Conservation (phyloP, 2,113 vertebrate species). For the Alouatta palliata region DNA sequence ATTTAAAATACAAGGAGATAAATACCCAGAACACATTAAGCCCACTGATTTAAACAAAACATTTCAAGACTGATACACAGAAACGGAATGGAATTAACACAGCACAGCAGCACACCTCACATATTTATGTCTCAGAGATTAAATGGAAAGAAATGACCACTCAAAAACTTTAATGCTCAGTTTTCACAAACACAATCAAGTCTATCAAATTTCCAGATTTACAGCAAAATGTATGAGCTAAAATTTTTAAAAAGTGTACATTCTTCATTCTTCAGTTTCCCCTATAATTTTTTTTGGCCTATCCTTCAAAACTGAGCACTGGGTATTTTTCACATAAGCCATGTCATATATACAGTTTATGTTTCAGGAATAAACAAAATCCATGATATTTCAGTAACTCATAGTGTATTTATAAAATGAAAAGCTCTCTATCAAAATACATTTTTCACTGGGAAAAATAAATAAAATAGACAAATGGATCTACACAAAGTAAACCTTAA, state of each 20-base stretch:
- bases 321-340: slow-evolving; percentile 66
- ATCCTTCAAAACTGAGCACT: slow-evolving; percentile 82
- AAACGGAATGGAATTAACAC: not conserved
- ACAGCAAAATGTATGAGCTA: not conserved
- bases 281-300: slow-evolving; percentile 70
- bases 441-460: slow-evolving; percentile 87
- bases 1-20: not conserved
- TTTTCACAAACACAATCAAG: slow-evolving; percentile 33
- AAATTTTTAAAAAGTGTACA: not conserved
- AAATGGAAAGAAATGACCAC: not conserved
- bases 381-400: slow-evolving; percentile 80
- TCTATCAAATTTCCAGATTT: not conserved
- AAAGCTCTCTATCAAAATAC: slow-evolving; percentile 88
- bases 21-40: not conserved
- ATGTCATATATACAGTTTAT: slow-evolving; percentile 79
- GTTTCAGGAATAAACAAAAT: slow-evolving; percentile 81
- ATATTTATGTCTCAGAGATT: not conserved
- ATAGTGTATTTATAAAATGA: slow-evolving; percentile 89
- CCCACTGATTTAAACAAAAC: not conserved
- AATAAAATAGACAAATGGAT: slow-evolving; percentile 84
- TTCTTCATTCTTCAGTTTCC: slow-evolving; percentile 15
- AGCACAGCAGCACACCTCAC: not conserved
- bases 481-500: slow-evolving; percentile 85
- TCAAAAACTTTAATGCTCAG: slow-evolving; percentile 45
- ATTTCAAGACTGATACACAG: not conserved